Evolutionary conservation across 2,797 vertebrate genomes (phyloP).

Genomic region (Manis crassicaudata): DNA sequence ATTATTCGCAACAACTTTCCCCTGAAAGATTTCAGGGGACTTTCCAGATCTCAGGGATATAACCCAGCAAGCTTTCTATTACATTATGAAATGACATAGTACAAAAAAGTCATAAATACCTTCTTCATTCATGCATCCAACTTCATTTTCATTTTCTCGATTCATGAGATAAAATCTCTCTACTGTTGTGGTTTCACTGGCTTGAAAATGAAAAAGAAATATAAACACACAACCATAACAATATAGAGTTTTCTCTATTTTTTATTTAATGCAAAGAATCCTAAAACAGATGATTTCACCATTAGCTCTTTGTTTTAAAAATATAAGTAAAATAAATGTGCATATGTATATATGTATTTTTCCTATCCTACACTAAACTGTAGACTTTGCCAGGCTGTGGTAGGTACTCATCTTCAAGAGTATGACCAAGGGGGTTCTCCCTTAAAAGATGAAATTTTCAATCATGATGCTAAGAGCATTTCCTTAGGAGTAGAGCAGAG

Average conservation of each 20-base stretch:
- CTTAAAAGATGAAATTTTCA: neutral
- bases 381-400: neutral
- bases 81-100: neutral
- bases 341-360: neutral
- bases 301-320: neutral
- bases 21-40: neutral
- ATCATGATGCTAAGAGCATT: neutral
- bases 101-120: neutral
- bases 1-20: neutral
- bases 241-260: neutral
- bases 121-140: neutral
- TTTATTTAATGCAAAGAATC: neutral
- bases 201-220: constrained; percentile 9
- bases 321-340: neutral
- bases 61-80: neutral
- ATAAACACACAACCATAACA: neutral
- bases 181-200: neutral
- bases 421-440: neutral
- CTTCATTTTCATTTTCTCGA: neutral
- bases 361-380: neutral
- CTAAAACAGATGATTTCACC: neutral
- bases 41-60: neutral
- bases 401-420: neutral
- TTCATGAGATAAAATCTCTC: neutral
- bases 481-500: neutral